Conservation (phyloP, 2,113 vertebrate species). For the Cisticola juncidis region DNA sequence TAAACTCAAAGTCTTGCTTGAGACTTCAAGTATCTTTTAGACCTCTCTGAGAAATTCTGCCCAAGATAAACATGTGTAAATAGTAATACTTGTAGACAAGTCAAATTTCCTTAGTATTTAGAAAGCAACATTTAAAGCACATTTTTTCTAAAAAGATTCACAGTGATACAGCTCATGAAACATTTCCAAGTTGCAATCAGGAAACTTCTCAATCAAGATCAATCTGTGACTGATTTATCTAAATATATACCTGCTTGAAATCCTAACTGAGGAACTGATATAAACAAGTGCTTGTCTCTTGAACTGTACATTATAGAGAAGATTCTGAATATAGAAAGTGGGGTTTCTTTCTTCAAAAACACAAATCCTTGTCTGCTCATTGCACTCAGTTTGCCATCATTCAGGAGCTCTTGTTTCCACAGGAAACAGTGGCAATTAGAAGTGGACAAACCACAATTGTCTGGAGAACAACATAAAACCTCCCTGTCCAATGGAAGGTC, state of each 20-base stretch:
- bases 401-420: slow-evolving; percentile 43
- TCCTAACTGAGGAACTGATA: not conserved
- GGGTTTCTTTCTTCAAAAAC: not conserved
- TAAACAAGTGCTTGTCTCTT: not conserved
- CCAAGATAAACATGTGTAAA: not conserved
- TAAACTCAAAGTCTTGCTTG: not conserved
- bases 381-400: not conserved
- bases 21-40: not conserved
- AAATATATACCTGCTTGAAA: not conserved
- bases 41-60: not conserved
- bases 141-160: not conserved
- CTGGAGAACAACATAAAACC: not conserved
- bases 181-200: not conserved
- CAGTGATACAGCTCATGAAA: not conserved
- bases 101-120: not conserved
- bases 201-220: not conserved
- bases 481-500: slow-evolving; percentile 6
- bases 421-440: slow-evolving; percentile 27
- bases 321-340: not conserved
- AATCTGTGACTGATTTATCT: not conserved
- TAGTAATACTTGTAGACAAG: not conserved
- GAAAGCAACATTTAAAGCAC: not conserved
- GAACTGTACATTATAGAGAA: not conserved
- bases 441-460: not conserved
- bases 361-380: not conserved